phyloP scores from a whole-genome alignment of 2,113 vertebrate species.

The Sorex fumeus region DNA sequence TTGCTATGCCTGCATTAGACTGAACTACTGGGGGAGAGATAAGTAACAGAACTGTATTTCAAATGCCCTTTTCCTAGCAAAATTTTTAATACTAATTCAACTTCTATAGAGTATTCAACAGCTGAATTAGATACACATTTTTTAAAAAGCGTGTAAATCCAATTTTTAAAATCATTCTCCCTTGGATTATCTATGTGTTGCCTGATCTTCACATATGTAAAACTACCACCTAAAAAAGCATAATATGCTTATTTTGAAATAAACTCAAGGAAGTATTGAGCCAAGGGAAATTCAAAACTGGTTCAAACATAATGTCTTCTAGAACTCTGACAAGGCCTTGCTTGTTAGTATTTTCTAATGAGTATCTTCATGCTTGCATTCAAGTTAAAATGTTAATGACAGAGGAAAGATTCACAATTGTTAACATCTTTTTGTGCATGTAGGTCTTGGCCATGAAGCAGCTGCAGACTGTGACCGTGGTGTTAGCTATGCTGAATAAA shows the following conservation, averaged over 20 bases:
- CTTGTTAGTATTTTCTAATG: neutral
- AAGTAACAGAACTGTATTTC: neutral
- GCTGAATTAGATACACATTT: neutral
- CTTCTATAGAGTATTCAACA: neutral
- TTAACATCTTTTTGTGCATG: neutral
- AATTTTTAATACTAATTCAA: neutral
- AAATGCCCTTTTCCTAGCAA: neutral
- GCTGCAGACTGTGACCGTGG: neutral
- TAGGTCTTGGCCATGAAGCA: neutral
- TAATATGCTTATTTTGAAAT: slow-evolving; percentile 24
- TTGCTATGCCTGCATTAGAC: neutral
- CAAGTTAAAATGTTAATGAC: neutral
- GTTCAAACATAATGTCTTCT: neutral
- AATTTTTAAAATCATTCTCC: neutral
- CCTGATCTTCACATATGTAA: neutral
- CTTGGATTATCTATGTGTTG: neutral
- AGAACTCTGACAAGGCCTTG: neutral
- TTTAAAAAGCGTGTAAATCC: no score
- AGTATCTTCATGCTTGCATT: neutral
- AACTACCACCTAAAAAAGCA: slow-evolving; percentile 23
- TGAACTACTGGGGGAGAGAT: no score
- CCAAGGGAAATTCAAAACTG: slow-evolving; percentile 6
- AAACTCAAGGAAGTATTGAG: slow-evolving; percentile 22
- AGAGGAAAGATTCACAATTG: neutral
- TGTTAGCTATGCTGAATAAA: neutral